phyloP scores from a whole-genome alignment of 2,797 vertebrate genomes.

The Aulostomus chinensis region DNA sequence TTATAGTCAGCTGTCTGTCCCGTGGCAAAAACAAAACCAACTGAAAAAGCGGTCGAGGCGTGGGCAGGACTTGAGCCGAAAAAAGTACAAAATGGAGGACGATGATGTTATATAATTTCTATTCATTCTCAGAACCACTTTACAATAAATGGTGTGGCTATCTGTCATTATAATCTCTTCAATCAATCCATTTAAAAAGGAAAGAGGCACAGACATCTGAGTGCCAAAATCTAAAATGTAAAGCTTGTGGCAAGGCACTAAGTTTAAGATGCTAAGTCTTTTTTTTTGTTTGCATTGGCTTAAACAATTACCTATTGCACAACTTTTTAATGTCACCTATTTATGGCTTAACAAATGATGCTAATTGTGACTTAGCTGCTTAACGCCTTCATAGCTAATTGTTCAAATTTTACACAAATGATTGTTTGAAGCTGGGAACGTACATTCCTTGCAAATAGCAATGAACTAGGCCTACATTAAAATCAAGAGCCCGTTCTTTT shows the following conservation, averaged over 20 bases:
- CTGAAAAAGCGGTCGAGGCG: conserved; percentile 8
- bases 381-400: conserved; percentile 48
- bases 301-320: conserved; percentile 67
- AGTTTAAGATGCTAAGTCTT: conserved; percentile 70
- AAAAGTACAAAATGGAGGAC: conserved; percentile 30
- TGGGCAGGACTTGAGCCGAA: conserved; percentile 14
- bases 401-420: conserved; percentile 57
- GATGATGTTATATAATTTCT: conserved; percentile 18
- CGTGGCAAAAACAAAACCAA: conserved; percentile 1
- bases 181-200: conserved; percentile 55
- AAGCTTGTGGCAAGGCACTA: conserved; percentile 88
- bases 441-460: conserved; percentile 60
- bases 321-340: conserved; percentile 51
- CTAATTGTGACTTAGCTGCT: conserved; percentile 41
- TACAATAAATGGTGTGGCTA: conserved; percentile 42
- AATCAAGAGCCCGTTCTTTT: conserved; percentile 41
- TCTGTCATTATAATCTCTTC: conserved; percentile 41
- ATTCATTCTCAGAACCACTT: conserved; percentile 44
- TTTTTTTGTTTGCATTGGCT: conserved; percentile 58
- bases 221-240: conserved; percentile 68
- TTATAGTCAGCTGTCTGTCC: conserved; percentile 28
- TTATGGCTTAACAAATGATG: conserved; percentile 71
- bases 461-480: conserved; percentile 45
- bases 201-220: conserved; percentile 67
- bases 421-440: conserved; percentile 65